Conservation (phyloP, 2,888 invertebrate species). For the Lepidocyrtoides sp. region DNA sequence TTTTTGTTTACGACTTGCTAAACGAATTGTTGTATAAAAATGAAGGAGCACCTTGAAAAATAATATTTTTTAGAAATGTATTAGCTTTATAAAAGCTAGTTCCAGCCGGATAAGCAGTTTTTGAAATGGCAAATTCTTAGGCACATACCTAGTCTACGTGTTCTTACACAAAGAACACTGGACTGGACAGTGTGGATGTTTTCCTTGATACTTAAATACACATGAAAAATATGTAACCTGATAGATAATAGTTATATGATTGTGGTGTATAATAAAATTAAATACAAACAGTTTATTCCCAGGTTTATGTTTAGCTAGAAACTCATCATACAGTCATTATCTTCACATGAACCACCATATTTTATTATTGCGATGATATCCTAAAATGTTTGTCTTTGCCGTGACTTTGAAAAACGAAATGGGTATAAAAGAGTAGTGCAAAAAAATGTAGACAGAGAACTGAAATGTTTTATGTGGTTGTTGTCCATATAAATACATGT, state of each 20-base stretch:
- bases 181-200: too few species aligned
- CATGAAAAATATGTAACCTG: too few species aligned
- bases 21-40: not conserved
- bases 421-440: too few species aligned
- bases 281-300: too few species aligned
- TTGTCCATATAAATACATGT: not conserved
- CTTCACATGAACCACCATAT: not conserved
- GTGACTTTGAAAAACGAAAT: conserved; percentile 70
- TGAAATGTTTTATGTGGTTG: not conserved
- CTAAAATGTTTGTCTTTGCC: conserved; percentile 58
- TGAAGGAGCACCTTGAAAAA: conserved; percentile 19
- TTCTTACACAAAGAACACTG: not conserved
- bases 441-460: not conserved
- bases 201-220: too few species aligned
- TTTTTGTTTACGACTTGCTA: conserved; percentile 48
- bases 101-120: conserved; percentile 48
- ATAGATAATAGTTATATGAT: not conserved
- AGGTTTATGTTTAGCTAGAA: too few species aligned
- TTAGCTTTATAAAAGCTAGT: conserved; percentile 9
- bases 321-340: too few species aligned
- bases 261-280: not conserved
- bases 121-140: not conserved
- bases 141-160: not conserved
- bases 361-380: too few species aligned
- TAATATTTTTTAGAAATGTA: conserved; percentile 3